Base-by-base conservation (phyloP, 1,140 invertebrate species). In the Neodiprion virginianus region DNA sequence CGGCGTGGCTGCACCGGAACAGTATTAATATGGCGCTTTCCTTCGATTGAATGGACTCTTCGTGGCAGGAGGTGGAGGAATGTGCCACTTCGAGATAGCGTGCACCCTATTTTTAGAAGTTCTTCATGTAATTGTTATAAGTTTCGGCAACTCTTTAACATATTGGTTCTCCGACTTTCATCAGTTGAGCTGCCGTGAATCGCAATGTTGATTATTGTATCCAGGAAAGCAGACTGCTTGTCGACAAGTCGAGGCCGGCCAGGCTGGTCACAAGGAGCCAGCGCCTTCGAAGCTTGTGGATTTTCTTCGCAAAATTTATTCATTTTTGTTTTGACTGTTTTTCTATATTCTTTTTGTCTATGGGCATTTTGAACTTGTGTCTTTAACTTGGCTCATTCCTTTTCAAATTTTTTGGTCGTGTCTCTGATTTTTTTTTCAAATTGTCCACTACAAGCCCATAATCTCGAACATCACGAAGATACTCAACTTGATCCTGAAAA, bases 1-100 rank as follows among this genome's bases (percentile, higher is more conserved):
- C 78, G 77, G 79, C 75, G 80, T 49, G 84, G 80, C 75, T 81
- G 84, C 75, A 85, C 83, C 79, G 81, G 81, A 67, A 82, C 81
- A 73, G 81, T 80, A 72, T 75, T 74, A 77, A 80, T 76, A 28
- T 81, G 78, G 12, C 72, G 71, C 70, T 76, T 81, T 67, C 75
- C 79, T 50, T 80, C 75, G 73, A 53, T 66, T 50, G 79, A 78
- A 47, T 76, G 77, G 9, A 11, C n/a, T 23, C 67, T 2, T 77
- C 78, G 72, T 21, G 79, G 79, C 79, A 84, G 78, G 75, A 79
- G 79, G 76, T 77, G 76, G 79, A 84, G 73, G 81, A 83, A 84
- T 76, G 75, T 79, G 69, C 67, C 79, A 79, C 78, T 80, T 48
- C 75, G 77, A 78, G 76, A 78, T 78, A 83, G 80, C 28, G 81